These are phyloP conservation scores for Leucoraja ocellata DNA, from an alignment of 2,797 vertebrate genomes.

Conservation along the genomic window DNA sequence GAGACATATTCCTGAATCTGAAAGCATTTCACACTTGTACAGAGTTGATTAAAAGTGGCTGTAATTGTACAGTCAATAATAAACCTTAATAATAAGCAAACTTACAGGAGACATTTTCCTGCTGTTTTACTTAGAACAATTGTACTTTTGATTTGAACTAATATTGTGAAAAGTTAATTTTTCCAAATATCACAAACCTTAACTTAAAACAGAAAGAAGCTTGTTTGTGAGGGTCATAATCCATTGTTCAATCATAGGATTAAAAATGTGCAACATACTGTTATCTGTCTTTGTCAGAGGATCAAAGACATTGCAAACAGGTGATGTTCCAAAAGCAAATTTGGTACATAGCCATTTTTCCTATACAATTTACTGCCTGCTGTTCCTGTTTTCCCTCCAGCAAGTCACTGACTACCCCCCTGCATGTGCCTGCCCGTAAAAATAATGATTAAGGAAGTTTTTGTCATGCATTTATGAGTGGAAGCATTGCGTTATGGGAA, in stretches of 20 bases:
- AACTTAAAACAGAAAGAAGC: background rate
- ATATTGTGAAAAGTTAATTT: slow-evolving; percentile 57
- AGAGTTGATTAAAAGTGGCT: slow-evolving; percentile 90
- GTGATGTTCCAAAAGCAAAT: slow-evolving; percentile 95
- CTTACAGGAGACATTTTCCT: slow-evolving; percentile 82
- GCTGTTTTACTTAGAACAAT: slow-evolving; percentile 75
- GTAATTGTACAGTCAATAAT: slow-evolving; percentile 95
- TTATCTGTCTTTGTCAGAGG: slow-evolving; percentile 59
- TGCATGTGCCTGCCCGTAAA: slow-evolving; percentile 97
- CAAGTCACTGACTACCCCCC: slow-evolving; percentile 84
- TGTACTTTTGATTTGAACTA: slow-evolving; percentile 79
- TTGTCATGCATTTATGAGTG: slow-evolving; percentile 98
- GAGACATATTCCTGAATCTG: slow-evolving; percentile 75
- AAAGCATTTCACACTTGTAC: slow-evolving; percentile 82
- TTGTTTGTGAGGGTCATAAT: background rate
- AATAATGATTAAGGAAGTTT: slow-evolving; percentile 95
- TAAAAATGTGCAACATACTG: background rate
- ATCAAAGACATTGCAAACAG: slow-evolving; percentile 89
- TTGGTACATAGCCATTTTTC: slow-evolving; percentile 80
- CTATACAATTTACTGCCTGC: slow-evolving; percentile 81
- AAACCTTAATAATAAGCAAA: slow-evolving; percentile 81
- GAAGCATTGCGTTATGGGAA: slow-evolving; percentile 88
- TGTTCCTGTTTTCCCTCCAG: slow-evolving; percentile 84
- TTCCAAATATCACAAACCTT: background rate
- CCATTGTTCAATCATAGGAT: background rate